phyloP scores from a whole-genome alignment of 2,888 invertebrate species.

The Drosophila phalerata region DNA sequence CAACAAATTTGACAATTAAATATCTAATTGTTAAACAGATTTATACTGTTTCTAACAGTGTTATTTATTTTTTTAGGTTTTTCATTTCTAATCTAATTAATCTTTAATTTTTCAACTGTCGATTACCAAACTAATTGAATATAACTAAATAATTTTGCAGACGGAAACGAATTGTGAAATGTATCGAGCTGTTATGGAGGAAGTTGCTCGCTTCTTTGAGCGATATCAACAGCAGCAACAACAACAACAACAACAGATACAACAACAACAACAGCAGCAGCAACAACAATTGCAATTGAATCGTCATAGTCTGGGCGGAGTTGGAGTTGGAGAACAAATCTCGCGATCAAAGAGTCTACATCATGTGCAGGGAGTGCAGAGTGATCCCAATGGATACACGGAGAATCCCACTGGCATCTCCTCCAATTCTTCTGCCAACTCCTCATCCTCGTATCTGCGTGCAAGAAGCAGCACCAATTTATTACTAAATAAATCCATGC shows the following conservation, averaged over 20 bases:
- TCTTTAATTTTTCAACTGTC: too few relatives aligned
- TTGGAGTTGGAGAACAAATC: slow-evolving; percentile 80
- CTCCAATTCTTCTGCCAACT: slow-evolving; percentile 41
- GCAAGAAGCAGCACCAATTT: slow-evolving; percentile 85
- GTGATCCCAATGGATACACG: slow-evolving; percentile 51
- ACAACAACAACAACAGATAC: slow-evolving; percentile 62
- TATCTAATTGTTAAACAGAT: too few relatives aligned
- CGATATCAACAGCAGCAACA: slow-evolving; percentile 84
- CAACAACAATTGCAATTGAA: slow-evolving; percentile 50
- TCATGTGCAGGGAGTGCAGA: slow-evolving; percentile 80
- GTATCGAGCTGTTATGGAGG: slow-evolving; percentile 90
- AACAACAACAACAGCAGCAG: slow-evolving; percentile 54
- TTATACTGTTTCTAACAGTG: too few relatives aligned
- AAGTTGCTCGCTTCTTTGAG: slow-evolving; percentile 89
- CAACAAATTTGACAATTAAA: too few relatives aligned
- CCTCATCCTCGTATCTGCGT: slow-evolving; percentile 74
- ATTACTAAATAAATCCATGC: slow-evolving; percentile 71
- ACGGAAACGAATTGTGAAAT: slow-evolving; percentile 89
- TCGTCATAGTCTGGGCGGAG: slow-evolving; percentile 55
- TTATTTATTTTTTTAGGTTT: too few relatives aligned
- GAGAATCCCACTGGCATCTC: slow-evolving; percentile 25
- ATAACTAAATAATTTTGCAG: slow-evolving; percentile 80
- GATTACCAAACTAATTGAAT: too few relatives aligned
- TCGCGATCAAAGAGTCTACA: slow-evolving; percentile 85
- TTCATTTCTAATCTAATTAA: too few relatives aligned